Evolutionary conservation across 2,797 vertebrate genomes (phyloP).

Genomic region (Anabas testudineus): DNA sequence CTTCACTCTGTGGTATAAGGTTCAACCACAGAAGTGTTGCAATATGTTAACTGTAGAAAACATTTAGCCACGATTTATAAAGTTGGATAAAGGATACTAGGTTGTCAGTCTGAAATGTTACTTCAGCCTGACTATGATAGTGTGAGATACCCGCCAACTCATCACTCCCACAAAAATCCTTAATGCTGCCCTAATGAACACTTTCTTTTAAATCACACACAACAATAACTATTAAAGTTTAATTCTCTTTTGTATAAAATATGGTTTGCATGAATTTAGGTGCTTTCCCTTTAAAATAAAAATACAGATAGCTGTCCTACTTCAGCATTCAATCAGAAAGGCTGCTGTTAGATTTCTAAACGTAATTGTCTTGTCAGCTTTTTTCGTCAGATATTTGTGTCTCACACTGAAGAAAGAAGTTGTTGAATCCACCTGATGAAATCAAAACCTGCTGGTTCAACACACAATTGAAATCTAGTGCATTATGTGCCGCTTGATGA

Average conservation of each 20-base stretch:
- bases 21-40: slow-evolving; percentile 21
- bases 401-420: too few species aligned
- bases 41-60: slow-evolving; percentile 32
- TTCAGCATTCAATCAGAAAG: too few species aligned
- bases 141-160: slow-evolving; percentile 10
- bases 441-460: not conserved
- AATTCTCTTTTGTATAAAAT: not conserved
- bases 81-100: not conserved
- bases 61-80: slow-evolving; percentile 34
- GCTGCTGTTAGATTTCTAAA: too few species aligned
- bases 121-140: not conserved
- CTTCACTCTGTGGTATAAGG: slow-evolving; percentile 20
- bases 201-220: not conserved
- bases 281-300: not conserved
- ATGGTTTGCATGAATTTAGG: not conserved
- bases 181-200: too few species aligned
- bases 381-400: too few species aligned
- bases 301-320: not conserved
- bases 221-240: not conserved
- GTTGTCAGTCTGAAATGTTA: too few species aligned
- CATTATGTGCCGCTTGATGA: not conserved
- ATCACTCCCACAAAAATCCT: not conserved
- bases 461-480: not conserved
- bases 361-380: too few species aligned
- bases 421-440: too few species aligned